Base-by-base conservation (phyloP, 2,797 vertebrate genomes). In the Ctenopoma kingsleyae region DNA sequence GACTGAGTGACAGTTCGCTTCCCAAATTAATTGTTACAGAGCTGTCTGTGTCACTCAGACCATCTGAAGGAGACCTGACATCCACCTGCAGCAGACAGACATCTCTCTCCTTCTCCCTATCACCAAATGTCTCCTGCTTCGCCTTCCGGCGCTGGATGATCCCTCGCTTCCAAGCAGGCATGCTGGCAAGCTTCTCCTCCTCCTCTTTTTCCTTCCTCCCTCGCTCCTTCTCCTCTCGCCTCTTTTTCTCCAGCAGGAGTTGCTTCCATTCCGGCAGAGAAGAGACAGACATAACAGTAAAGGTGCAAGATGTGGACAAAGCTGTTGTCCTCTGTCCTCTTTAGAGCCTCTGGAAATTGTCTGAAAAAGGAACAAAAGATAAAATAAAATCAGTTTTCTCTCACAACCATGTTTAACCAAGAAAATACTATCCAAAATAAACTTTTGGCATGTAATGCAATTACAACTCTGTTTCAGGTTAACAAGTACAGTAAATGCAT, bases 81-180 rank as follows among this genome's bases (percentile, higher is more conserved):
- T 93, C 90, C 63, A 72, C 61, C 35, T 80, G 82, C 51, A 80
- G 78, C 57, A 89, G 65, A 59, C 71, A 72, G 8, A 74, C 11
- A 0, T 91, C 88, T 62, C 67, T 82, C 1, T 92, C 89, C 70
- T 70, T 89, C 49, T 89, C 88, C 58, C 62, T 84, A 68, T 91
- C 91, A 23, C 86, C 84, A 3, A 74, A 50, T 40, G 43, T 71
- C 20, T 94, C 95, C 71, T 95, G 95, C 81, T 95, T 96, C 0
- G 95, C 96, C 22, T 93, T 94, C 44, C 96, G 93, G 20, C 96
- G 86, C 74, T 97, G 95, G 78, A 98, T 95, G 71, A 98, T 95
- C 25, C 95, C 96, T 66, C 96, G 89, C 67, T 97, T 97, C 96
- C 97, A 97, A 22, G 95, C 95, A 0, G 97, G 96, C 94, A 98